phyloP scores from a whole-genome alignment of 2,797 vertebrate species.

The Callimico goeldii region DNA sequence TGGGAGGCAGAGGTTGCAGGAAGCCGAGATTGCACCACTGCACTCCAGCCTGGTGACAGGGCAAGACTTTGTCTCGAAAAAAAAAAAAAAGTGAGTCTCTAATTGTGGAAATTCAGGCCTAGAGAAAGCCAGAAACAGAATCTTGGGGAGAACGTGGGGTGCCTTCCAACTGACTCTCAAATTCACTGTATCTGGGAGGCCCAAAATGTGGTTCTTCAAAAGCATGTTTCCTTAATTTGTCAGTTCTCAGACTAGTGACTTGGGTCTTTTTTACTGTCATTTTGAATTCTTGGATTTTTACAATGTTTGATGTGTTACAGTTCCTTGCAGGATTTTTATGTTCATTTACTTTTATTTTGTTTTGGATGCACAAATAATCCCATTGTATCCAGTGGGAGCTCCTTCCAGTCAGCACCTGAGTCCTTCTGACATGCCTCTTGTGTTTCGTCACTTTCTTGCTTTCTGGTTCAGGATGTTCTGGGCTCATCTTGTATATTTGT shows the following conservation, averaged over 20 bases:
- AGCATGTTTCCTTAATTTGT: not conserved
- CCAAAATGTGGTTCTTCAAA: not conserved
- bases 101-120: not conserved
- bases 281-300: not conserved
- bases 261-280: not conserved
- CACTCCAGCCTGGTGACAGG: too few relatives aligned
- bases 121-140: not conserved
- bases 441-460: not conserved
- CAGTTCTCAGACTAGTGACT: not conserved
- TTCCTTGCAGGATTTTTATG: not conserved
- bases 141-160: not conserved
- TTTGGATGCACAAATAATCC: not conserved
- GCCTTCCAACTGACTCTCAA: not conserved
- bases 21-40: too few relatives aligned
- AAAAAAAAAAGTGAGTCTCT: slow-evolving; percentile 9
- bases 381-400: not conserved
- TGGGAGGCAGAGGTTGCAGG: too few relatives aligned
- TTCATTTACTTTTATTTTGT: not conserved
- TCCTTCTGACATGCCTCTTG: not conserved
- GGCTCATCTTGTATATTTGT: not conserved
- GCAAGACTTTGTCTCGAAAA: too few relatives aligned
- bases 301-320: not conserved
- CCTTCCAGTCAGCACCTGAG: not conserved
- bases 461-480: not conserved
- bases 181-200: not conserved